Evolutionary conservation across 2,113 vertebrate species (phyloP), one percentile per base, ranked within the genome.

Genomic region (Chaetorhynchus papuensis): DNA sequence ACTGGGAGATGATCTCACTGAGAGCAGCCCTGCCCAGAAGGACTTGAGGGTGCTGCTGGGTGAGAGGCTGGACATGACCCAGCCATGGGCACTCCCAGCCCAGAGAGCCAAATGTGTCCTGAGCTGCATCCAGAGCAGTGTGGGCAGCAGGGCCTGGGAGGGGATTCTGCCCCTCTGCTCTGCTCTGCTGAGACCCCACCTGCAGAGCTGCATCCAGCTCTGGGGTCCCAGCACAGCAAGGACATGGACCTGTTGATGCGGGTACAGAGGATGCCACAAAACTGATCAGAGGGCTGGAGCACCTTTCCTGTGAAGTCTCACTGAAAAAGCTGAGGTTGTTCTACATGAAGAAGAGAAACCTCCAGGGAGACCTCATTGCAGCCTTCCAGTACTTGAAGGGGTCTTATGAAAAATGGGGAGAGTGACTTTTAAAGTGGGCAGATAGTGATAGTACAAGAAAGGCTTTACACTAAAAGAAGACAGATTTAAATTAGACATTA

Each of bases 241-340:
- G 10, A 47, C 16, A 41, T 2, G 16, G 17, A 42, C 0, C 6
- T 27, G 17, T 0, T 71, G 30, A 0, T 35, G 24, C 0, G 0
- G 1, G 35, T 71, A 7, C 31, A 54, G 56, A 30, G 16, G 3
- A 63, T 2, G 9, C 15, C 47, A 49, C 42, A 88, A 45, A 54
- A 54, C n/a, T 47, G 0, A 54, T 70, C 16, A 14, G 11, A 28
- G 16, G 23, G 7, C 20, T 42, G 13, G 26, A 70, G 13, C 11
- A 27, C 7, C 20, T 47, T 8, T 70, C 45, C 56, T 49, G 7
- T 49, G 21, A 88, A 41, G 16, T 56, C 26, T 56, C 7, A 30
- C 17, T 26, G 24, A 71, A n/a, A 61, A 56, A 47, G 20, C 3
- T 63, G 21, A 4, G 3, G 11, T 13, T 47, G 10, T 31, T 63